Base-by-base conservation (phyloP, 2,797 vertebrate genomes). In the Dallia pectoralis region DNA sequence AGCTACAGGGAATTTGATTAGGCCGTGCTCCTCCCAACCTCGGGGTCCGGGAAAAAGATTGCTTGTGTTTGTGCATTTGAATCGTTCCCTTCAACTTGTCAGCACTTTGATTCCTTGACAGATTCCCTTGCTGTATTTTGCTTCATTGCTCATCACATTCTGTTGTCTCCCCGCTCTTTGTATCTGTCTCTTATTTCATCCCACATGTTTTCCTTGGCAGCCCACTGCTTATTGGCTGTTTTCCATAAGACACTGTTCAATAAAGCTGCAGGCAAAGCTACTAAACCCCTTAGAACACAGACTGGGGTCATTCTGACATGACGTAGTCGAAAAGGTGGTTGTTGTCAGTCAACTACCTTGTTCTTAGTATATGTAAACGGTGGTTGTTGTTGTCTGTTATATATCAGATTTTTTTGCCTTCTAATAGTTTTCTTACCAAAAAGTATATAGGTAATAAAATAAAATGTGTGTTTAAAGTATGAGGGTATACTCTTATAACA, bases 61-160 rank as follows among this genome's bases (percentile, higher is more conserved):
- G 79, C 79, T 82, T 85, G 80, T 90, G 87, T 89, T 90, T 89
- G 84, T 82, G 85, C 81, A 86, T 92, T 86, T 87, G 89, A 92
- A 91, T 88, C 86, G 64, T 84, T 77, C 86, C 82, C 88, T 89
- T 91, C 87, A 92, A 91, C 90, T 89, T 92, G 89, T 92, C 92
- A 91, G 75, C 71, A 82, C 92, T 94, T 93, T 93, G 91, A 93
- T 93, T 93, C 86, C 85, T 86, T 89, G 91, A 92, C 92, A 92
- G 88, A 90, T 91, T 93, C 88, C 85, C 87, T 89, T 81, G 87
- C 86, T 87, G 86, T 85, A 81, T 92, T 88, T 93, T 93, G 89
- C 90, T 93, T 92, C 89, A 89, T 77, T 91, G 92, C 91, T 88
- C 86, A 67, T 84, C 83, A 81, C 85, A 83, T 86, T 82, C 81